Evolutionary conservation across 2,797 vertebrate species (phyloP), one percentile per base, ranked within the genome.

Genomic region (Sebastiscus tertius): DNA sequence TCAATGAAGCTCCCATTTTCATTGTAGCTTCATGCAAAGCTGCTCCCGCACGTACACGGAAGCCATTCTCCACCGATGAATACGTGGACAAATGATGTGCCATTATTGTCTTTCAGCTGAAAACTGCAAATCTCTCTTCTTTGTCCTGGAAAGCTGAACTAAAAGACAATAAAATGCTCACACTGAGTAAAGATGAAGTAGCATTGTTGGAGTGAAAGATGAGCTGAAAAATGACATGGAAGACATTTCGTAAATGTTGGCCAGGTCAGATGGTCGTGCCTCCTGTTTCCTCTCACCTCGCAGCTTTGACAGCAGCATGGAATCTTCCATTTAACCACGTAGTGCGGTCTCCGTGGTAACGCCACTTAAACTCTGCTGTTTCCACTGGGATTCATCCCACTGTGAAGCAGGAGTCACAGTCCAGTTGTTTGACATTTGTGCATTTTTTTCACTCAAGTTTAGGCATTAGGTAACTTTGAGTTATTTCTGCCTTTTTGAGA

Each of bases 331-430:
- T 77, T 85, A 55, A 82, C 79, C 31, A 52, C 2, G 3, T 1
- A 62, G 66, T 72, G 39, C 29, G 8, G 83, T 88, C 81, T 72
- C 85, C 34, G 36, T 87, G 82, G 84, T 75, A 85, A 93, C 86
- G 16, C 39, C 83, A 83, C 81, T 79, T 64, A 85, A 83, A 87
- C 72, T 58, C 58, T 36, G 82, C 70, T 59, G 84, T 85, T 87
- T 80, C 79, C 70, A 86, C 80, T 78, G 81, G 65, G 71, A 84
- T 83, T 68, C 12, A 6, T 20, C 49, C 69, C 73, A 5, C n/a
- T 13, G 67, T 91, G 86, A 92, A 29, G 83, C 79, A 87, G 39
- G 73, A 81, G 34, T 70, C 85, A 77, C 80, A 72, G 82, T 85
- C 77, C 82, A 87, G 33, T 62, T 72, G 22, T 67, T 62, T 36